Percentiles rank a stretch among this genome's conserved stretches.
phyloP scores from a whole-genome alignment of 2,113 vertebrate species.

The Trogon surrucura region DNA sequence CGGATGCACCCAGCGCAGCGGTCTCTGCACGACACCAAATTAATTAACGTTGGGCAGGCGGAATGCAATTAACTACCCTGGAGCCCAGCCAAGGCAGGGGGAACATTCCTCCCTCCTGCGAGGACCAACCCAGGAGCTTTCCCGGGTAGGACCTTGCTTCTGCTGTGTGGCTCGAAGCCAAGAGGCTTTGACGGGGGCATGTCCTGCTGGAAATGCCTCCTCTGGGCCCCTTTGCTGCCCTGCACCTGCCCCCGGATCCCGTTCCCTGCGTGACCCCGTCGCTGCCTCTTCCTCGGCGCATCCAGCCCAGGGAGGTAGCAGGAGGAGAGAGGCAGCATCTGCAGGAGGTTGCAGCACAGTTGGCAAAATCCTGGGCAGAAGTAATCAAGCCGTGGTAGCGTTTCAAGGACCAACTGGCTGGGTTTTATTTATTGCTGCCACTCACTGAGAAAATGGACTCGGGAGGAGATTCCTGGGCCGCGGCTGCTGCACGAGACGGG shows the following conservation, averaged over 20 bases:
- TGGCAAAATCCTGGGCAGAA: slow-evolving; percentile 24
- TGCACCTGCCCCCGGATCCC: background rate
- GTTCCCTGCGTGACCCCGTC: rapidly evolving
- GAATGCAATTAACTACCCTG: slow-evolving; percentile 64
- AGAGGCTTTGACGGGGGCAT: background rate
- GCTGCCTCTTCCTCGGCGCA: background rate
- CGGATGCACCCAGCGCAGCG: background rate
- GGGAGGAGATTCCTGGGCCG: slow-evolving; percentile 45
- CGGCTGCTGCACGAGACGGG: background rate
- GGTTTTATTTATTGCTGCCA: slow-evolving; percentile 58
- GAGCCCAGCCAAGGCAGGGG: slow-evolving; percentile 32
- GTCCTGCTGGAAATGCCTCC: background rate
- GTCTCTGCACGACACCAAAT: slow-evolving; percentile 52
- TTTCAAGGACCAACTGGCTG: slow-evolving; percentile 55
- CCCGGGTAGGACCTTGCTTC: background rate
- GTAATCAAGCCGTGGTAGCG: slow-evolving; percentile 2
- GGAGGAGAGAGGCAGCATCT: background rate
- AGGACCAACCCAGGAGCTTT: background rate
- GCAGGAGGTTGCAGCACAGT: slow-evolving; percentile 7
- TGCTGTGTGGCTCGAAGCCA: rapidly evolving
- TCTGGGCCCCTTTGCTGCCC: background rate
- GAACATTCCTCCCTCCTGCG: background rate
- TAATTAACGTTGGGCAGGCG: slow-evolving; percentile 48
- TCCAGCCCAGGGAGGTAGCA: background rate
- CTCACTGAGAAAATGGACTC: slow-evolving; percentile 58